Percentiles rank a stretch among this genome's conserved stretches.
Conservation (phyloP, 2,888 invertebrate genomes). For the Vesta saturnalis region DNA sequence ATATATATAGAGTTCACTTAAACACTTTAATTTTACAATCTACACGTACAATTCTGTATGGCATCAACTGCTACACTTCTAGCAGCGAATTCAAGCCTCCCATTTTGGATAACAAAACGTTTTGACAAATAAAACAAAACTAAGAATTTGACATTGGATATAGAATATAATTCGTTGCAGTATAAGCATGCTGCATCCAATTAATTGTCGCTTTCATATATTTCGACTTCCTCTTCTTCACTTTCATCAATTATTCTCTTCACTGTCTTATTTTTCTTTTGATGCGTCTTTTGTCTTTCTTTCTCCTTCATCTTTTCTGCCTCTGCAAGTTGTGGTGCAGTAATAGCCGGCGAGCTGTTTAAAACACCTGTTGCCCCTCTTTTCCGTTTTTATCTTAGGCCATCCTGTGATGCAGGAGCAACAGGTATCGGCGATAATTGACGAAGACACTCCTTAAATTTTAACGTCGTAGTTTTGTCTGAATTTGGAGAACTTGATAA, state of each 20-base stretch:
- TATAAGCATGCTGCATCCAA: no score
- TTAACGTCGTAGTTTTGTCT: background rate
- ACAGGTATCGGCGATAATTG: background rate
- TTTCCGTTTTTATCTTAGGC: background rate
- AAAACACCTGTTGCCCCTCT: constrained; percentile 2
- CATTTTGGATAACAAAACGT: no score
- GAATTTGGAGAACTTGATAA: background rate
- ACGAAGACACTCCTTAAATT: no score
- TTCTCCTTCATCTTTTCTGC: constrained; percentile 5
- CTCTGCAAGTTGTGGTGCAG: background rate
- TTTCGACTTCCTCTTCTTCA: constrained; percentile 8
- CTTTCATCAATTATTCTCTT: no score
- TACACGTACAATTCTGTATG: constrained; percentile 4
- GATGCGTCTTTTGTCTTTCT: background rate
- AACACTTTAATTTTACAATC: background rate
- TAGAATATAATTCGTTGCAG: background rate
- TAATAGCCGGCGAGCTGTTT: constrained; percentile 3
- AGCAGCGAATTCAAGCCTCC: constrained; percentile 4
- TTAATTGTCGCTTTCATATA: no score
- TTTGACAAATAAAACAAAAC: background rate
- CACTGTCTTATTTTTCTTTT: background rate
- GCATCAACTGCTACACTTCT: constrained; percentile 6
- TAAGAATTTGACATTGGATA: background rate
- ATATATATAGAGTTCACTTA: no score
- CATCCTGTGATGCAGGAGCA: background rate